Conservation (phyloP, 2,797 vertebrate species). For the Chloroceryle inda region DNA sequence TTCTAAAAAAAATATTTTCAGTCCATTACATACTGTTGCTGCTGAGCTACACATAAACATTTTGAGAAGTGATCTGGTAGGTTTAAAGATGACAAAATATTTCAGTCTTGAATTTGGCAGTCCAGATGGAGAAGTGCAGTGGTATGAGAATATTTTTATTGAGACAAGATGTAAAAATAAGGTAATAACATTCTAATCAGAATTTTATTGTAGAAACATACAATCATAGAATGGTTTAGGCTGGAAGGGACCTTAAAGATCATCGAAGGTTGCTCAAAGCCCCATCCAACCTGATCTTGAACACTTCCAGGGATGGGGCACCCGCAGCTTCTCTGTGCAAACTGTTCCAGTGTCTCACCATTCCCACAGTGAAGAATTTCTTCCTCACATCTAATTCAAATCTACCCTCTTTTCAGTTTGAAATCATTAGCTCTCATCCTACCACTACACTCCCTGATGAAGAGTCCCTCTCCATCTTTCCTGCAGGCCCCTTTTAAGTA, state of each 20-base stretch:
- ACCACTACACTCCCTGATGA: neutral
- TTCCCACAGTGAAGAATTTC: neutral
- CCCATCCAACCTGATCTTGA: neutral
- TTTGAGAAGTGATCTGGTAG: neutral
- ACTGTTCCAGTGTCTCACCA: neutral
- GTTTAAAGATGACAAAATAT: slow-evolving; percentile 29
- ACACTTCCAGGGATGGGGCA: neutral
- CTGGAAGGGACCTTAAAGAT: neutral
- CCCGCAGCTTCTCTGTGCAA: neutral
- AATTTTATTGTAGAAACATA: neutral
- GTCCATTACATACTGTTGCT: neutral
- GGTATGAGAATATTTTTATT: neutral
- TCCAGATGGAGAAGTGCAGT: neutral
- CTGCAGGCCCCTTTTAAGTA: no score
- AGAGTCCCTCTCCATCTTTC: no score
- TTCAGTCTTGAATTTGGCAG: neutral
- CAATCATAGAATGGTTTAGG: neutral
- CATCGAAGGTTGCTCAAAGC: neutral
- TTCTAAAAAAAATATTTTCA: neutral
- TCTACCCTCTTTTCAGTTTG: neutral
- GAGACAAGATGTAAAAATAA: neutral
- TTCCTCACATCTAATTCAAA: neutral
- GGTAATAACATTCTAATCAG: neutral
- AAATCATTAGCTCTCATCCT: neutral
- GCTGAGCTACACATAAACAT: neutral